Evolutionary conservation across 2,888 invertebrate genomes (phyloP).

Genomic region (Cremastobaeus sp.): DNA sequence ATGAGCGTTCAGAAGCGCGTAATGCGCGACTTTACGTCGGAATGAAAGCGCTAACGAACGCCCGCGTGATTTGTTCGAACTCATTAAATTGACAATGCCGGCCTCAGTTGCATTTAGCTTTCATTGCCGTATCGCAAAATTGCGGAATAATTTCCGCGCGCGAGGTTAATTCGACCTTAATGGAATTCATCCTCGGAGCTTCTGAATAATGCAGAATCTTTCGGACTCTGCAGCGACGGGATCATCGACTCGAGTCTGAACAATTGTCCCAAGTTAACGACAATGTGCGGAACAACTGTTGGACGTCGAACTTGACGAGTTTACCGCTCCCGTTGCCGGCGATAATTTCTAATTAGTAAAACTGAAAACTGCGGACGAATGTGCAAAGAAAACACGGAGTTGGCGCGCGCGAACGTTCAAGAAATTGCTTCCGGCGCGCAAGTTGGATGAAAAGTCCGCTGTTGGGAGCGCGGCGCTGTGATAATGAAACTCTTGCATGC

Average conservation of each 20-base stretch:
- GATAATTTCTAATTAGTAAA: constrained; percentile 37
- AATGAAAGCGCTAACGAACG: too few relatives aligned
- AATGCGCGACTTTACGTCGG: too few relatives aligned
- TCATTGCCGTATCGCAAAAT: too few relatives aligned
- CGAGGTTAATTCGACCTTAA: too few relatives aligned
- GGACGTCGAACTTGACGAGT: constrained; percentile 25
- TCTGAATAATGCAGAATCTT: constrained; percentile 11
- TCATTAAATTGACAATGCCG: too few relatives aligned
- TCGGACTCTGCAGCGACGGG: neutral
- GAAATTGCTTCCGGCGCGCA: constrained; percentile 43
- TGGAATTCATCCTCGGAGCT: too few relatives aligned
- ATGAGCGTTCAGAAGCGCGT: too few relatives aligned
- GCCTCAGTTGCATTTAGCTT: too few relatives aligned
- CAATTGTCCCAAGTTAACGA: constrained; percentile 14
- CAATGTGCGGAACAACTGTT: constrained; percentile 9
- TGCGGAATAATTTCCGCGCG: neutral
- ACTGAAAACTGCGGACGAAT: constrained; percentile 38
- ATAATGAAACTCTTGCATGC: too few relatives aligned
- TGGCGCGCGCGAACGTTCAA: constrained; percentile 30
- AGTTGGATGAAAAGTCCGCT: constrained; percentile 43
- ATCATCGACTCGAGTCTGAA: neutral
- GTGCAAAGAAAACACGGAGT: constrained; percentile 33
- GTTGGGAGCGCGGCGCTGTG: constrained; percentile 19
- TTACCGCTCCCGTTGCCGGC: constrained; percentile 5
- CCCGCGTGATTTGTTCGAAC: too few relatives aligned